Conservation (phyloP, 2,113 vertebrate species). For the Amblyopsis rosae region DNA sequence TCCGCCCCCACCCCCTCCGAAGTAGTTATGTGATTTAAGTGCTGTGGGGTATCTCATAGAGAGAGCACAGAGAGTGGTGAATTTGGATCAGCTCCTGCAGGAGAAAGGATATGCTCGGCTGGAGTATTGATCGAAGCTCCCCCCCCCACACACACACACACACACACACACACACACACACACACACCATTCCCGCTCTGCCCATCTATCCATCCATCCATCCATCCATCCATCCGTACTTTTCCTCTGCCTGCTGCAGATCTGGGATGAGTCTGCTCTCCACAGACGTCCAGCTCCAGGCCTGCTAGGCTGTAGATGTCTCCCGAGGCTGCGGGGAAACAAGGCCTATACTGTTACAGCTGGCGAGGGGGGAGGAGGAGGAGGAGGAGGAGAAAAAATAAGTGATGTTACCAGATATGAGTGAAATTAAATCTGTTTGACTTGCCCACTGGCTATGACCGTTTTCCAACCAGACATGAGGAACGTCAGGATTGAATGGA, state of each 20-base stretch:
- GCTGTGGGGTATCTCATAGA: constrained; percentile 37
- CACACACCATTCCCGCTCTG: constrained; percentile 11
- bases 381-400: constrained; percentile 59
- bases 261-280: constrained; percentile 59
- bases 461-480: constrained; percentile 56
- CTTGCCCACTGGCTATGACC: constrained; percentile 69
- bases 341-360: constrained; percentile 75
- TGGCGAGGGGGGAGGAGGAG: constrained; percentile 30
- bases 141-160: not conserved
- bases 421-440: constrained; percentile 80
- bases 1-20: not conserved
- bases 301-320: constrained; percentile 65
- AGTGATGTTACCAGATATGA: constrained; percentile 74
- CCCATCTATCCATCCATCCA: constrained; percentile 15
- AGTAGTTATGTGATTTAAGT: constrained; percentile 38
- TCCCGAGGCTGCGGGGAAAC: constrained; percentile 62
- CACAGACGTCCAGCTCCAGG: constrained; percentile 55
- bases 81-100: constrained; percentile 39
- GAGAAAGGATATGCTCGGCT: constrained; percentile 46
- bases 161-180: not conserved
- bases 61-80: constrained; percentile 17
- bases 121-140: constrained; percentile 68
- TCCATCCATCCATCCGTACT: constrained; percentile 29
- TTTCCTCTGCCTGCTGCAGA: constrained; percentile 32
- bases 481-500: constrained; percentile 63